Evolutionary conservation across 2,113 vertebrate species (phyloP).

Genomic region (Salvelinus namaycush): DNA sequence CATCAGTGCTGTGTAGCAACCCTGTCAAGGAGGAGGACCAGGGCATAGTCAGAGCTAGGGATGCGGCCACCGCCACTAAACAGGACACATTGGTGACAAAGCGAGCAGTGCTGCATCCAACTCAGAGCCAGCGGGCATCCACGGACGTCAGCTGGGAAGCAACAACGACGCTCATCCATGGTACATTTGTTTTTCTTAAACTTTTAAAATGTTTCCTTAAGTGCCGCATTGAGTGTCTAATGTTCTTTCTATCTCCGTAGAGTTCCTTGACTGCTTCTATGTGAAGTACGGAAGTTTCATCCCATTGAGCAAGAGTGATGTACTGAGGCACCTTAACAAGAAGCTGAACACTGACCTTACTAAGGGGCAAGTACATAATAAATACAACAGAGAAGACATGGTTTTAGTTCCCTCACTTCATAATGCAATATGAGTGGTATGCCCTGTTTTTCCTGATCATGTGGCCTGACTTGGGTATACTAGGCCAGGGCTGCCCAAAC

Average conservation of each 20-base stretch:
- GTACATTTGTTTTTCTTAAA: slow-evolving; percentile 14
- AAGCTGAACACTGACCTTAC: slow-evolving; percentile 84
- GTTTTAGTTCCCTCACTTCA: background rate
- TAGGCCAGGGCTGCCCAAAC: no score
- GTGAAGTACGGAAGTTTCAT: slow-evolving; percentile 92
- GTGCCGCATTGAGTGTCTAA: background rate
- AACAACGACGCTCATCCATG: slow-evolving; percentile 38
- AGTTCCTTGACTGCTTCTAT: slow-evolving; percentile 87
- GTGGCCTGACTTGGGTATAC: no score
- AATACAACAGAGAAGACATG: background rate
- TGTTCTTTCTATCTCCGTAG: slow-evolving; percentile 70
- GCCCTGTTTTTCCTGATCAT: no score
- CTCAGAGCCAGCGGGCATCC: background rate
- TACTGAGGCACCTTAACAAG: slow-evolving; percentile 85
- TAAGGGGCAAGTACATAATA: slow-evolving; percentile 72
- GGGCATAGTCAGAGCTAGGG: background rate
- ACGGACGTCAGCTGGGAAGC: background rate
- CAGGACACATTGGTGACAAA: background rate
- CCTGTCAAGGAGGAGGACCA: background rate
- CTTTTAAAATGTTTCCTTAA: background rate
- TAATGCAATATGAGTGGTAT: background rate
- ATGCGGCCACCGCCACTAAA: background rate
- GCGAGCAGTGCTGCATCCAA: background rate
- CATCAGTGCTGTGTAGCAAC: background rate
- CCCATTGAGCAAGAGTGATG: slow-evolving; percentile 84